phyloP scores from a whole-genome alignment of 2,797 vertebrate genomes.

The Octomys mimax region DNA sequence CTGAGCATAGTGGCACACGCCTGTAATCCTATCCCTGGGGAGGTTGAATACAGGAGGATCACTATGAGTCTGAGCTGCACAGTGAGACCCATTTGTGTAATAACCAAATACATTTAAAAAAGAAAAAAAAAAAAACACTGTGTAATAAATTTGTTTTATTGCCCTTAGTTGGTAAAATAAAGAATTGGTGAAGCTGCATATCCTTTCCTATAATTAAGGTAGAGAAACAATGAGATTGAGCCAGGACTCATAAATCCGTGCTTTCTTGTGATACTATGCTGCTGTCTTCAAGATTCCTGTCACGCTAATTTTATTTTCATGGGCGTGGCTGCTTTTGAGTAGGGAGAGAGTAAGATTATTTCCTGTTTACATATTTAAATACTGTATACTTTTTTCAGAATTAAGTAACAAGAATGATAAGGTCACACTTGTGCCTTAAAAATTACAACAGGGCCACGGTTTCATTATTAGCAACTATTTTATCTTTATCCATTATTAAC shows the following conservation, averaged over 20 bases:
- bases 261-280: not conserved
- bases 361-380: conserved; percentile 17
- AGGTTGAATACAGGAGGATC: too few relatives aligned
- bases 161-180: not conserved
- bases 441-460: not conserved
- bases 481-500: not conserved
- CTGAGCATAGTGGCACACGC: too few relatives aligned
- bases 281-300: not conserved
- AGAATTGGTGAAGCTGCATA: not conserved
- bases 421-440: not conserved
- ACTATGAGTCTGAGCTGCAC: too few relatives aligned
- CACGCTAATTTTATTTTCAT: not conserved
- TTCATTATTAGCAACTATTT: conserved; percentile 8
- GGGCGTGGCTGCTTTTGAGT: not conserved
- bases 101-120: too few relatives aligned
- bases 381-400: not conserved
- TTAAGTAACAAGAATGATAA: not conserved
- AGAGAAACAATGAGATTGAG: not conserved
- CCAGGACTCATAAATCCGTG: not conserved
- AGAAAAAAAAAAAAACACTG: not conserved
- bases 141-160: not conserved
- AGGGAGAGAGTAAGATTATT: not conserved
- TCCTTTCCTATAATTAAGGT: not conserved
- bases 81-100: too few relatives aligned
- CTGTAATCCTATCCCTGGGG: too few relatives aligned